These are phyloP conservation scores for Frankliniella fusca DNA, from an alignment of 2,888 invertebrate genomes.

Conservation along the genomic window DNA sequence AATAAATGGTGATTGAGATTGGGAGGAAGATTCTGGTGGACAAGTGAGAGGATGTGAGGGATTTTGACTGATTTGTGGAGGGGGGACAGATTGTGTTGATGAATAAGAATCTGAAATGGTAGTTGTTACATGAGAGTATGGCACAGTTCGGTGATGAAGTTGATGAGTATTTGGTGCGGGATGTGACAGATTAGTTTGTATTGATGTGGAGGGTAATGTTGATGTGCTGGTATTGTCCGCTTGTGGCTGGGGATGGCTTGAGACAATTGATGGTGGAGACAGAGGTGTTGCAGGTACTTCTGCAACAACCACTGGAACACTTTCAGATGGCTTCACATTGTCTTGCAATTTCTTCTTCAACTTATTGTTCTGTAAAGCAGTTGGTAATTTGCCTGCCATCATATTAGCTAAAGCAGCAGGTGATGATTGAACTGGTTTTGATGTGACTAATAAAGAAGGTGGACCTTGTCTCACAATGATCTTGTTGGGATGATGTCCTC, in stretches of 20 bases:
- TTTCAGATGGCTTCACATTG: neutral
- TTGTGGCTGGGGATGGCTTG: neutral
- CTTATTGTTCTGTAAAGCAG: neutral
- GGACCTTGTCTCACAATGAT: neutral
- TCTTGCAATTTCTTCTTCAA: neutral
- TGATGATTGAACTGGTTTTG: slow-evolving; percentile 5
- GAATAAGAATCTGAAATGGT: neutral
- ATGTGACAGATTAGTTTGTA: neutral
- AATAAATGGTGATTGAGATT: neutral
- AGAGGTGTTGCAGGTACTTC: neutral
- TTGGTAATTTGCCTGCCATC: neutral
- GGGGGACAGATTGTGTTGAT: neutral
- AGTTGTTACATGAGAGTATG: neutral
- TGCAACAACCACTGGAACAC: neutral
- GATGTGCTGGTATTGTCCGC: neutral
- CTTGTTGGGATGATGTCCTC: neutral
- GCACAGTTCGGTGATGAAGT: neutral
- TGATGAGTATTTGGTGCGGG: neutral
- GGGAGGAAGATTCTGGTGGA: neutral
- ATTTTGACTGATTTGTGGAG: neutral
- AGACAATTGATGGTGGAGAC: neutral
- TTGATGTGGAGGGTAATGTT: neutral
- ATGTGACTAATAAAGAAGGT: neutral
- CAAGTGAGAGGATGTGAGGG: neutral
- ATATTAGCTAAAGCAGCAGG: neutral